These are phyloP conservation scores for Zaprionus obscuricornis DNA, from an alignment of 2,888 invertebrate genomes.

Conservation along the genomic window DNA sequence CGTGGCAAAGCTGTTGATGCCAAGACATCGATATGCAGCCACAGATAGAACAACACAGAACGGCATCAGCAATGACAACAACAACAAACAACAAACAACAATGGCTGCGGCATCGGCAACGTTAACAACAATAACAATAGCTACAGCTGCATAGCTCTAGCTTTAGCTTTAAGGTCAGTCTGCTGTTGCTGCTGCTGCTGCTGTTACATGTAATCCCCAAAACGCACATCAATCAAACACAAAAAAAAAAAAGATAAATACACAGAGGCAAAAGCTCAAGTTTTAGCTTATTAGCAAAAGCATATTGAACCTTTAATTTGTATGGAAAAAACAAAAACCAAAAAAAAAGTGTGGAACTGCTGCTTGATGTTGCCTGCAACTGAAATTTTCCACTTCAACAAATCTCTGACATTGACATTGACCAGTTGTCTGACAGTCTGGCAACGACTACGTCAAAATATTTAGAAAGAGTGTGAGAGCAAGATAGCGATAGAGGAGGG, in stretches of 20 bases:
- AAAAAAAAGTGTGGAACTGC: too few relatives aligned
- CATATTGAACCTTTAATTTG: conserved; percentile 51
- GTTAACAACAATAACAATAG: conserved; percentile 12
- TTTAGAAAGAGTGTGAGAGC: conserved; percentile 69
- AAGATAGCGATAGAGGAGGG: too few relatives aligned
- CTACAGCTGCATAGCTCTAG: conserved; percentile 33
- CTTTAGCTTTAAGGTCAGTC: conserved; percentile 59
- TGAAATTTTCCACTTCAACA: conserved; percentile 69
- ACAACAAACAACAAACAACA: conserved; percentile 16
- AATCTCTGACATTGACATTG: conserved; percentile 80
- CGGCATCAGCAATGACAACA: conserved; percentile 20
- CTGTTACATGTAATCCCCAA: conserved; percentile 61
- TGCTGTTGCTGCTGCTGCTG: too few relatives aligned
- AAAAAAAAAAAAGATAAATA: conserved; percentile 24
- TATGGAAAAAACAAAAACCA: conserved; percentile 33
- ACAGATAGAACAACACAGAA: conserved; percentile 49
- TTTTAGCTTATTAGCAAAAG: conserved; percentile 63
- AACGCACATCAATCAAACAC: conserved; percentile 52
- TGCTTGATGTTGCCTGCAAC: too few relatives aligned
- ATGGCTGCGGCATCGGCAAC: conserved; percentile 14
- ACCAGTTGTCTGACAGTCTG: conserved; percentile 52
- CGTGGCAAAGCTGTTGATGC: conserved; percentile 65
- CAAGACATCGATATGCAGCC: conserved; percentile 58
- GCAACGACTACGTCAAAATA: conserved; percentile 67
- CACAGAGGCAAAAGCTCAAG: conserved; percentile 40